Base-by-base conservation (phyloP, 2,797 vertebrate species). In the Limosa lapponica region DNA sequence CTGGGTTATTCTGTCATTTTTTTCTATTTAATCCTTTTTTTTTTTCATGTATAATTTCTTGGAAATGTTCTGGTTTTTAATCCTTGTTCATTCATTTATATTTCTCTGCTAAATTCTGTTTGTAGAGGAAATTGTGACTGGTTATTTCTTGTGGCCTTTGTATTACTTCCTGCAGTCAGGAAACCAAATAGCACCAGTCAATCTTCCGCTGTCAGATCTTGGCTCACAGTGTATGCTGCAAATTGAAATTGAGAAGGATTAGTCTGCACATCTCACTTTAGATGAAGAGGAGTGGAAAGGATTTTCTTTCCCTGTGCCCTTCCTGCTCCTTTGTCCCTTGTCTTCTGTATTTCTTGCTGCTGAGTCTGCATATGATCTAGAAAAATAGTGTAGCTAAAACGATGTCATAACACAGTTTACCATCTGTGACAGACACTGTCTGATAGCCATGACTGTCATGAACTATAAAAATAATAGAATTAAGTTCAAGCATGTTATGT, bases 181-280 rank as follows among this genome's bases (percentile, higher is more conserved):
- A 93, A 92, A 90, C 71, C 25, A 74, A 74, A 87, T 82, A 95
- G 39, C 64, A 77, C 71, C 71, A 80, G 70, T 92, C 88, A 91
- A 13, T 90, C 67, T 89, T 41, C 67, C 34, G 5, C 34, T 71
- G 44, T 82, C 78, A 92, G 73, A 52, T 94, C 62, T 84, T 95
- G 90, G 73, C 73, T 90, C 55, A 46, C 39, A 25, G 43, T 54
- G 9, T 28, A 52, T 46, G 37, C 86, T 92, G 64, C 64, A 92
- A 92, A 82, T 90, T 90, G 91, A 90, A 94, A 93, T 73, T 94
- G 86, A 92, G 90, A 92, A 90, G 74, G 44, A 78, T 91, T 95
- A 87, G 81, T 78, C 86, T 82, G 78, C 77, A 71, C 44, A 74
- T 84, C 67, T 89, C 74, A 52, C 59, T 95, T 93, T 13, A 94